Conservation (phyloP, 2,113 vertebrate species). For the Melanocharis versteri region DNA sequence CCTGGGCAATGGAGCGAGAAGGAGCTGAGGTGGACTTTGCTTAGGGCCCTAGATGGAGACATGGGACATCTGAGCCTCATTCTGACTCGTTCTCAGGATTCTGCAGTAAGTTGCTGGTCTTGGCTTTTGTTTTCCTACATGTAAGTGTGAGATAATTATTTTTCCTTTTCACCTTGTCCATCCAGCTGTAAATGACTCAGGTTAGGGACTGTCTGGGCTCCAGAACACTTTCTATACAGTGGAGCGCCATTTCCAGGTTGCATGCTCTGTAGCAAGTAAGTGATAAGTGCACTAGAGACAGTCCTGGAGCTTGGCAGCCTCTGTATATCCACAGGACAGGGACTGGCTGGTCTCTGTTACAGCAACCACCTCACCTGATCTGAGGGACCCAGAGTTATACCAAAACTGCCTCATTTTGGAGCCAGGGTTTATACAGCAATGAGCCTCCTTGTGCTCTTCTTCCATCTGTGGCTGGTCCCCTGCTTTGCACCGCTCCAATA, state of each 20-base stretch:
- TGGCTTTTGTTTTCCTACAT: not conserved
- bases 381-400: not conserved
- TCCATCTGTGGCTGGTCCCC: not conserved
- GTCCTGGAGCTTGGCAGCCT: not conserved
- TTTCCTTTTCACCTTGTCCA: not conserved
- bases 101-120: not conserved
- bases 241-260: not conserved
- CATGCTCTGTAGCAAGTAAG: not conserved
- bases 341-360: not conserved
- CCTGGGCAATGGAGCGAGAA: not conserved
- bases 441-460: not conserved
- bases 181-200: not conserved
- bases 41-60: not conserved
- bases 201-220: not conserved
- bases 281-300: not conserved
- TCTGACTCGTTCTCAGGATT: not conserved
- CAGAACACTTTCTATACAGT: not conserved
- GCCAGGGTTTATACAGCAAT: not conserved
- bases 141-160: not conserved
- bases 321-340: not conserved
- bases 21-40: not conserved
- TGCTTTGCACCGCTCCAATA: accelerated
- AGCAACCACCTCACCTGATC: not conserved
- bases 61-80: not conserved
- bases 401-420: not conserved